Conservation (phyloP, 2,113 vertebrate species). For the Clarias macrocephalus region DNA sequence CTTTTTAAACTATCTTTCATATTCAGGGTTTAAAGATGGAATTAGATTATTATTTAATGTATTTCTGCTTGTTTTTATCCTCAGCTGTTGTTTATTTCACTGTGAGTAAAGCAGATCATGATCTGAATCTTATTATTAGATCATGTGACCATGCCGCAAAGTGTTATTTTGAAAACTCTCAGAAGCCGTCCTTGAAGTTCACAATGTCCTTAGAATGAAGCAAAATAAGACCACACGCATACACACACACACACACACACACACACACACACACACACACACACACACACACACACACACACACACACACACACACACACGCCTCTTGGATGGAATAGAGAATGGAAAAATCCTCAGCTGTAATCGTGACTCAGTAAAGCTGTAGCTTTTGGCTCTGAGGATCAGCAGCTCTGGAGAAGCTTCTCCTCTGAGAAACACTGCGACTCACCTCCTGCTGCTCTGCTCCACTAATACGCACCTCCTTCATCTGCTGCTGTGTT, state of each 20-base stretch:
- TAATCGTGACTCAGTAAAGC: neutral
- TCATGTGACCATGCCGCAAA: neutral
- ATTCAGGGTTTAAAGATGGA: neutral
- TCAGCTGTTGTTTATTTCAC: neutral
- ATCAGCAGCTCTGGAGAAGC: neutral
- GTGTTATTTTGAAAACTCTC: neutral
- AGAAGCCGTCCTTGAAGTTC: neutral
- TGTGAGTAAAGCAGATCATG: neutral
- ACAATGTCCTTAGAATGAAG: neutral
- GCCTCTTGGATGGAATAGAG: neutral
- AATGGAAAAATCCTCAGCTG: neutral
- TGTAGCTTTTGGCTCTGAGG: neutral
- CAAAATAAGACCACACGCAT: neutral
- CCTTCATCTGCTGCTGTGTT: neutral
- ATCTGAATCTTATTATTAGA: neutral
- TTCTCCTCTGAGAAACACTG: neutral
- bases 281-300: conserved; percentile 3
- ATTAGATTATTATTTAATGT: neutral
- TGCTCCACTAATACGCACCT: neutral
- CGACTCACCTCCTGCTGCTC: neutral
- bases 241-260: neutral
- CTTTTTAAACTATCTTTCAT: neutral
- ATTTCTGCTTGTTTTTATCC: neutral
- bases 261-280: neutral
- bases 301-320: neutral